Evolutionary conservation across 2,797 vertebrate genomes (phyloP), one percentile per base, ranked within the genome.

Genomic region (Psittacula echo): DNA sequence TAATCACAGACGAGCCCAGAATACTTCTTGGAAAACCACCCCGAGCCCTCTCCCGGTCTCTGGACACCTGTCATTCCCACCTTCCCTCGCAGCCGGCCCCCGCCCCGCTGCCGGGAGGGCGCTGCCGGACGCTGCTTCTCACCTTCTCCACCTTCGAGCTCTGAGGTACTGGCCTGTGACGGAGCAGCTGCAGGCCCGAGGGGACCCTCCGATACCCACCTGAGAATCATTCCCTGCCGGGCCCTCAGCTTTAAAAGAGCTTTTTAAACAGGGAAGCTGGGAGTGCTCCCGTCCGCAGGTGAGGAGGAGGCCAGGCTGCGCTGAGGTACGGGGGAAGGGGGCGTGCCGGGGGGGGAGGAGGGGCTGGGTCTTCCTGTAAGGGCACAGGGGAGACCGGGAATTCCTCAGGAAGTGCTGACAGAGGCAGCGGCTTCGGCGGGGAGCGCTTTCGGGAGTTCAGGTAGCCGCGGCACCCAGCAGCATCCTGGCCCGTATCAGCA

Each of bases 351-450:
- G 29, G 70, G 10, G 44, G 10, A 6, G 14, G 44, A 10, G 19
- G 34, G 61, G 45, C 24, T 11, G 3, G 41, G 4, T 9, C 7
- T 24, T 9, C 24, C 13, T 10, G 18, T 12, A 6, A 26, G 9
- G 30, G 19, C 61, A 0, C 8, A 6, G 27, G 17, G n/a, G 11
- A 16, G 7, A 9, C 1, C 14, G 51, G 9, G 47, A 4, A 17
- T 11, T 13, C 20, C 7, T 8, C 47, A 0, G 13, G 11, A 18
- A 0, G 5, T 15, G 7, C 53, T 15, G 30, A 1, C 0, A 14
- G n/a, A 15, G 18, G 13, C 17, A 37, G 58, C 5, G 10, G n/a
- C 34, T 2, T 18, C 24, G 21, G 56, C 22, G 14, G 14, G 3
- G 14, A 3, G 7, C 4, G 14, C 9, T 24, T 16, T 58, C 9